Conservation (phyloP, 2,797 vertebrate species). For the Diplodus puntazzo region DNA sequence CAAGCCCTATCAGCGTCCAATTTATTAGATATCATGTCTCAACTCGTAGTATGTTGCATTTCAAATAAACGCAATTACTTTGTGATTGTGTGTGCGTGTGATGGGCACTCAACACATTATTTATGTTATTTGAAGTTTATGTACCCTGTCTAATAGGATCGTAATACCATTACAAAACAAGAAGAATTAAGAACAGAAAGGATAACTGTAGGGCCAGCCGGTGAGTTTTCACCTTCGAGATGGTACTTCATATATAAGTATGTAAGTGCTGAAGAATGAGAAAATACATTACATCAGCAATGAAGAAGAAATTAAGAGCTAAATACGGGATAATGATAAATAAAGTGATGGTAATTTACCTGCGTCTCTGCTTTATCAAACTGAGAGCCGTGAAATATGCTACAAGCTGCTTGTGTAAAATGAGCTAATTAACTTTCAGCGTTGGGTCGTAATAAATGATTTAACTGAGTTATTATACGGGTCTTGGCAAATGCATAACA, state of each 20-base stretch:
- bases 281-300: neutral
- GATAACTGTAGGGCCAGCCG: constrained; percentile 2
- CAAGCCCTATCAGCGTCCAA: constrained; percentile 58
- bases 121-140: constrained; percentile 52
- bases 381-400: neutral
- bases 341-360: neutral
- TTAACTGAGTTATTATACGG: neutral
- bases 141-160: constrained; percentile 56
- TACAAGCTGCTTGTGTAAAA: neutral
- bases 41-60: constrained; percentile 46
- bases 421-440: neutral
- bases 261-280: neutral
- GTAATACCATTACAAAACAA: constrained; percentile 44
- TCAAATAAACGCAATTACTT: constrained; percentile 52
- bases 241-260: no score
- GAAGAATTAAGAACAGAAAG: constrained; percentile 41
- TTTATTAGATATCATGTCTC: constrained; percentile 68
- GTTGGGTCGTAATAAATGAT: neutral
- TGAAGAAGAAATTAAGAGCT: neutral
- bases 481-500: neutral
- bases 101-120: constrained; percentile 40
- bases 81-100: constrained; percentile 20
- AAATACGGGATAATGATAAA: constrained; percentile 21
- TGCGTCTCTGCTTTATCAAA: neutral
- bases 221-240: neutral